A percentile compares a stretch with the other conserved stretches of the same genome.
phyloP scores from a whole-genome alignment of 92 coral and sea anemone genomes.

The Zoanthus sansibaricus region DNA sequence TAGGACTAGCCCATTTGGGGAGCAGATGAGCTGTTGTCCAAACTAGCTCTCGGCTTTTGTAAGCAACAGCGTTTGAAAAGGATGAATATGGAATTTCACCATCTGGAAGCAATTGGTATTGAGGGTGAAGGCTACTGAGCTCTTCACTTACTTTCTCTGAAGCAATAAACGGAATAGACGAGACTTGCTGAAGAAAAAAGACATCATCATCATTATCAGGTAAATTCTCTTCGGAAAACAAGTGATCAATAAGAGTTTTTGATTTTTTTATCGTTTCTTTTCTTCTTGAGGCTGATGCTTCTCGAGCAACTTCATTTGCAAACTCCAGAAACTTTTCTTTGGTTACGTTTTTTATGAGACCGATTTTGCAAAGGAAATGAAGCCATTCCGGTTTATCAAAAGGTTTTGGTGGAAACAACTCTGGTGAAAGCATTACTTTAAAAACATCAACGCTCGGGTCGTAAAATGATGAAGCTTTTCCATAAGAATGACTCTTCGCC shows the following conservation, averaged over 20 bases:
- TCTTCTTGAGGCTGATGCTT: slow-evolving; percentile 33
- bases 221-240: slow-evolving; percentile 32
- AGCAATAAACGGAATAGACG: slow-evolving; percentile 53
- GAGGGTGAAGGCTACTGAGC: slow-evolving; percentile 46
- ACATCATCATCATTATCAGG: slow-evolving; percentile 22
- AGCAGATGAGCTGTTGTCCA: slow-evolving; percentile 75
- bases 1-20: slow-evolving; percentile 56
- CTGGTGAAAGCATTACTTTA: slow-evolving; percentile 51
- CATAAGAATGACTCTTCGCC: slow-evolving; percentile 7
- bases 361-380: slow-evolving; percentile 54
- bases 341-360: slow-evolving; percentile 57
- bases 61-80: slow-evolving; percentile 61
- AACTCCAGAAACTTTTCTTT: slow-evolving; percentile 36
- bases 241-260: slow-evolving; percentile 37
- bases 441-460: slow-evolving; percentile 68
- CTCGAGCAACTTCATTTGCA: slow-evolving; percentile 62
- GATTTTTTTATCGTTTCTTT: slow-evolving; percentile 39
- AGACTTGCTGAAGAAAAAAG: slow-evolving; percentile 41
- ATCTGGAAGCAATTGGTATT: slow-evolving; percentile 6
- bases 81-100: slow-evolving; percentile 48
- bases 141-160: slow-evolving; percentile 6
- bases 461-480: slow-evolving; percentile 56
- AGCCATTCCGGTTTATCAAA: slow-evolving; percentile 52
- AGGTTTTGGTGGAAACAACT: slow-evolving; percentile 67
- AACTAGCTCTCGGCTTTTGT: slow-evolving; percentile 3